Evolutionary conservation across 2,113 vertebrate genomes (phyloP), one percentile per base, ranked within the genome.

Genomic region (Noctilio leporinus): DNA sequence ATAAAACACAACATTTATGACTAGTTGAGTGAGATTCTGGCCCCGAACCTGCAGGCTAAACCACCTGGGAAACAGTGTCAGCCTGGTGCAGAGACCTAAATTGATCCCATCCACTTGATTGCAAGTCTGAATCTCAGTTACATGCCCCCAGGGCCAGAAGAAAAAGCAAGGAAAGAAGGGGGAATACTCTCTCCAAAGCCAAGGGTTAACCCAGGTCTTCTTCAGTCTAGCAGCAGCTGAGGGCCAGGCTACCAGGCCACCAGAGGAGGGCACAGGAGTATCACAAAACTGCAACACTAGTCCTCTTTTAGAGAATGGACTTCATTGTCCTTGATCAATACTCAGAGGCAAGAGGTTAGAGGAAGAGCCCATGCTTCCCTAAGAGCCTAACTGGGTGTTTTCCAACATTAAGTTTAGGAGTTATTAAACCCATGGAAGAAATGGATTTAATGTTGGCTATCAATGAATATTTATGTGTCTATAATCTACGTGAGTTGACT

Each of bases 251-350:
- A 3, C 45, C 33, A 24, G 0, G 35, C 26, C 89, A 3, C 16
- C 26, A 17, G 2, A 49, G 2, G 12, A 40, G 22, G 20, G 1
- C 1, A 0, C 24, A 53, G 49, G 10, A 16, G 8, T 26, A 49
- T 70, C 35, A 85, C 26, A 33, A 28, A 92, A 38, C 26, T n/a
- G 28, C 28, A 93, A 62, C 5, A 28, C 16, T 28, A 45, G 5
- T n/a, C 3, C 28, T 87, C 47, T 4, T 33, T 90, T 78, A 22
- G 5, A 35, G 43, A 75, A 62, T 80, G 33, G 15, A 38, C 0
- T 7, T 84, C 12, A 75, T 22, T 49, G 7, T 35, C 85, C 4
- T 78, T 73, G 70, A 69, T 38, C 53, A 69, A 47, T 16, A 53
- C 49, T 93, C 26, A 55, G 24, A 80, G 15, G 30, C 15, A 55